Conservation (phyloP, 2,888 invertebrate species). For the Microplitis manilae region DNA sequence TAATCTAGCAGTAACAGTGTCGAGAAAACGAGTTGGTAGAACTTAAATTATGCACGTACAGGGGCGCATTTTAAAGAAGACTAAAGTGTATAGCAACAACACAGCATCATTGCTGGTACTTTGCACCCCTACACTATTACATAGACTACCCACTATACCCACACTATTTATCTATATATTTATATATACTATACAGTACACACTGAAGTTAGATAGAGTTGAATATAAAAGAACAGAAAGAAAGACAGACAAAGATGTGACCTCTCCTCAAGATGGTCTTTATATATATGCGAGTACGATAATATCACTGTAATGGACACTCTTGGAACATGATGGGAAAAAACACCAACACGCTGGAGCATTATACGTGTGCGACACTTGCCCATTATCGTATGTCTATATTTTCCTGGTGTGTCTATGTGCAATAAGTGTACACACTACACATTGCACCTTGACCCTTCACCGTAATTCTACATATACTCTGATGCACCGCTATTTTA, state of each 20-base stretch:
- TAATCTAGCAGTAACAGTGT: slow-evolving; percentile 7
- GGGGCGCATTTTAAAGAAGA: slow-evolving; percentile 31
- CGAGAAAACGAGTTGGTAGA: slow-evolving; percentile 14
- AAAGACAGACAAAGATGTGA: slow-evolving; percentile 11
- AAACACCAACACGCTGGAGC: neutral
- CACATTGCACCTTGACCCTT: slow-evolving; percentile 23
- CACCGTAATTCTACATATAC: slow-evolving; percentile 12
- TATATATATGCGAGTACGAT: slow-evolving; percentile 28
- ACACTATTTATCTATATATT: neutral
- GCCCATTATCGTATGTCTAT: slow-evolving; percentile 26
- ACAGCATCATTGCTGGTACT: slow-evolving; percentile 22
- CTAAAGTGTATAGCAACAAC: neutral
- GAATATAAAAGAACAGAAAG: neutral
- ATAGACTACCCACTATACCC: neutral
- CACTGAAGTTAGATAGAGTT: neutral
- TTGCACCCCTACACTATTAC: slow-evolving; percentile 4
- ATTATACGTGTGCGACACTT: neutral
- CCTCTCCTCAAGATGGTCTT: slow-evolving; percentile 7
- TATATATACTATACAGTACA: neutral
- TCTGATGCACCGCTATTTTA: neutral
- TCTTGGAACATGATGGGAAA: slow-evolving; percentile 5
- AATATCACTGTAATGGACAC: slow-evolving; percentile 37
- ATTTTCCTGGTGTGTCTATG: slow-evolving; percentile 6
- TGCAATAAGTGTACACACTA: neutral
- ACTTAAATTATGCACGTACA: slow-evolving; percentile 32